These are phyloP conservation scores for Dreissena rostriformis DNA, from an alignment of 1,140 invertebrate genomes.

Conservation along the genomic window DNA sequence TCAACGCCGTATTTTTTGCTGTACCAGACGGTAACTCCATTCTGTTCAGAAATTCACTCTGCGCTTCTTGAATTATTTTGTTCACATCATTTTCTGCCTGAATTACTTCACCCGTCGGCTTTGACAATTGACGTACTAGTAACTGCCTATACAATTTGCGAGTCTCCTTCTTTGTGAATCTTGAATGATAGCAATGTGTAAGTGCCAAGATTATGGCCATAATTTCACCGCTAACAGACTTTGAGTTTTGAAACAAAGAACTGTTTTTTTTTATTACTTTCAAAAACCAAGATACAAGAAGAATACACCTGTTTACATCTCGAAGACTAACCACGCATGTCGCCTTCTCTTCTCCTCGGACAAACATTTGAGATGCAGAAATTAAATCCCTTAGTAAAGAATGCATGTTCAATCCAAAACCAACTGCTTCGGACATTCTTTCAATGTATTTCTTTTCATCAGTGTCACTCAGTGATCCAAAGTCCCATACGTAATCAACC, in stretches of 20 bases:
- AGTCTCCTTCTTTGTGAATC: conserved; percentile 46
- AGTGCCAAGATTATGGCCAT: conserved; percentile 59
- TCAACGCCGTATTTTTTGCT: conserved; percentile 67
- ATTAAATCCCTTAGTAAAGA: conserved; percentile 38
- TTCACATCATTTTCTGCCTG: conserved; percentile 16
- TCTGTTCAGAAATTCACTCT: conserved; percentile 52
- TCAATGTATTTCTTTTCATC: conserved; percentile 60
- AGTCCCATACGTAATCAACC: conserved; percentile 67
- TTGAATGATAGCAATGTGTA: conserved; percentile 68
- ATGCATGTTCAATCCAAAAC: not conserved
- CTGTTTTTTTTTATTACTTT: conserved; percentile 23
- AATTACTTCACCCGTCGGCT: not conserved
- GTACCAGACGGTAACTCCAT: conserved; percentile 58
- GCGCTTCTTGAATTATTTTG: conserved; percentile 44
- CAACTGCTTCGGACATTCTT: conserved; percentile 41
- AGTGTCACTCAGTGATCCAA: conserved; percentile 54
- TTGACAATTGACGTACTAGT: conserved; percentile 21
- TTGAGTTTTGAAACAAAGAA: not conserved
- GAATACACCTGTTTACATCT: conserved; percentile 56
- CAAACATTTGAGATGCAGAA: conserved; percentile 54
- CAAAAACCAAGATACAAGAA: conserved; percentile 58
- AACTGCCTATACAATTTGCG: conserved; percentile 57
- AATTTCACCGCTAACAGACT: not conserved
- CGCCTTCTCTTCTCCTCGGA: conserved; percentile 25
- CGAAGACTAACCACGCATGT: conserved; percentile 59